Percentiles rank a stretch among this genome's conserved stretches.
phyloP scores from a whole-genome alignment of 2,113 vertebrate genomes.

The Cyprinus carpio region DNA sequence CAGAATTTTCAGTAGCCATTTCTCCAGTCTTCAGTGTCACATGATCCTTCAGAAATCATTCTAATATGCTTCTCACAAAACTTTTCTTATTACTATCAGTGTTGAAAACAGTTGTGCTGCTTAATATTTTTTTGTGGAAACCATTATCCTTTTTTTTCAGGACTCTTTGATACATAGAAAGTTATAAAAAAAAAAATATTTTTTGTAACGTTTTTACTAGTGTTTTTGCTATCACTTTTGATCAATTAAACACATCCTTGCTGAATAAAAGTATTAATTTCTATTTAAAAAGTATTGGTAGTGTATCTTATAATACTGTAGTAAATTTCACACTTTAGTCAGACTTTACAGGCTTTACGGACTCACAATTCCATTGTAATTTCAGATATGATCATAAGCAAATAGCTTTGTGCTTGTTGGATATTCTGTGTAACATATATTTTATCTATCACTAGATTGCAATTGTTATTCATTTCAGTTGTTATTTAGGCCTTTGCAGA shows the following conservation, averaged over 20 bases:
- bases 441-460: not conserved
- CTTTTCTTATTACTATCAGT: not conserved
- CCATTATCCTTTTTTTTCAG: not conserved
- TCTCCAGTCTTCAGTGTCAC: not conserved
- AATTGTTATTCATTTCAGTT: not conserved
- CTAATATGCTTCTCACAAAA: not conserved
- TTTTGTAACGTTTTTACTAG: not conserved
- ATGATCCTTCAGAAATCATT: not conserved
- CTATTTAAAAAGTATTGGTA: not conserved
- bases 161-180: not conserved
- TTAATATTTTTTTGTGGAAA: not conserved
- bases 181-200: not conserved
- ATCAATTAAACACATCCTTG: not conserved
- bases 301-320: too few species aligned
- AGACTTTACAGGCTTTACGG: not conserved
- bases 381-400: too few species aligned
- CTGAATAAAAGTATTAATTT: not conserved
- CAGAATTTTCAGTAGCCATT: not conserved
- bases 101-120: not conserved
- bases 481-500: not conserved
- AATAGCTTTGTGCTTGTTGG: too few species aligned
- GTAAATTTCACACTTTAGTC: too few species aligned
- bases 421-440: not conserved
- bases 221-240: not conserved
- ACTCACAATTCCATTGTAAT: not conserved